Base-by-base conservation (phyloP, 2,797 vertebrate genomes). In the Adrianichthys oophorus region DNA sequence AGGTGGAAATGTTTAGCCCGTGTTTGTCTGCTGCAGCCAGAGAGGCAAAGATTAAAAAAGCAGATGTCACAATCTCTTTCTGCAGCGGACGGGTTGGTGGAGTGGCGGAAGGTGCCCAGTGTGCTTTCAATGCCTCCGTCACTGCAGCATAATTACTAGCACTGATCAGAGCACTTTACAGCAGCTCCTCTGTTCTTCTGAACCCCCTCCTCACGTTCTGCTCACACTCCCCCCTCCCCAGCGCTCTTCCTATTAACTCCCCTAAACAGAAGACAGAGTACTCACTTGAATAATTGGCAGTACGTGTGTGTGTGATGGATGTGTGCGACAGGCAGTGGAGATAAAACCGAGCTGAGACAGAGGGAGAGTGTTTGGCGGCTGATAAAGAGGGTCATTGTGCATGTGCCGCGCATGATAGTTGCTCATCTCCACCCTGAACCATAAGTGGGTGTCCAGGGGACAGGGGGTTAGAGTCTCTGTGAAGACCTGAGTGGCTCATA, bases 151-250 rank as follows among this genome's bases (percentile, higher is more conserved):
- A 92, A 91, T 92, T 90, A 90, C 90, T 90, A 83, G 80, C 59
- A 75, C 89, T 92, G 92, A 93, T 92, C 89, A 92, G 88, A 88
- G 78, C 86, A 89, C 87, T 92, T 91, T 89, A 91, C 87, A 90
- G 90, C 85, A 85, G 85, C 75, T 75, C 76, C 85, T 92, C 91
- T 92, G 91, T 91, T 91, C 88, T 80, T 85, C 78, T 74, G 68
- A 79, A 60, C 76, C 76, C 80, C 77, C 72, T 60, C 68, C 68
- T 52, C 61, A 19, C 72, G 61, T 74, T 57, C 58, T 70, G 52
- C 79, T 68, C 77, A 85, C 83, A 86, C 83, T 84, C 80, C 70
- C 69, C 72, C 68, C 54, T 59, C 68, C 74, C 70, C 63, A 56
- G 67, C 72, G 48, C 79, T 84, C 74, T 70, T 65, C 70, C 81